Percentiles rank a stretch among this genome's conserved stretches.
phyloP scores from a whole-genome alignment of 2,888 invertebrate species.

The Spodoptera picta region DNA sequence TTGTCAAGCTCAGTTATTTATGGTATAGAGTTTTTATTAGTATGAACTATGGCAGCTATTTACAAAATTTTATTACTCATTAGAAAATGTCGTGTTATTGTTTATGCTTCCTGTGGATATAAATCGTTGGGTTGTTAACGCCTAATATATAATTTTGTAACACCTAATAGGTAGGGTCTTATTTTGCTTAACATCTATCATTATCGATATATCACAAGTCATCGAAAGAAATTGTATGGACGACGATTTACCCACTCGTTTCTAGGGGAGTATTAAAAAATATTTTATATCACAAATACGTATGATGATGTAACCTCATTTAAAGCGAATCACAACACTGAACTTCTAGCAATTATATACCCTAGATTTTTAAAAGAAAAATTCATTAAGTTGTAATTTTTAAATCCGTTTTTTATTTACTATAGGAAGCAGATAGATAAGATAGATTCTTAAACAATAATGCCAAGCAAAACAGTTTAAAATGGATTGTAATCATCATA shows the following conservation, averaged over 20 bases:
- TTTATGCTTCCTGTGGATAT: conserved; percentile 74
- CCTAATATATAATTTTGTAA: conserved; percentile 29
- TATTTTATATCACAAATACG: conserved; percentile 12
- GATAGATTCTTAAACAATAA: conserved; percentile 49
- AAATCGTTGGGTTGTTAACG: conserved; percentile 43
- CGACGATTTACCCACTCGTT: conserved; percentile 60
- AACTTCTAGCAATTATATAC: too few species aligned
- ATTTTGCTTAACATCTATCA: conserved; percentile 17
- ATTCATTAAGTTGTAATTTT: conserved; percentile 25
- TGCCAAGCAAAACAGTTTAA: conserved; percentile 63
- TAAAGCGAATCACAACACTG: too few species aligned
- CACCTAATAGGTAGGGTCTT: conserved; percentile 10
- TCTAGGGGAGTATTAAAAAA: conserved; percentile 46
- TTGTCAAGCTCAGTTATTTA: conserved; percentile 85
- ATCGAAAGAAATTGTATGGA: conserved; percentile 75
- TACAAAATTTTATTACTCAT: conserved; percentile 75
- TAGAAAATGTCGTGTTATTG: conserved; percentile 68
- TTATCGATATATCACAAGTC: conserved; percentile 68
- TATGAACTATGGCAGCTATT: conserved; percentile 76
- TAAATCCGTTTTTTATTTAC: conserved; percentile 37
- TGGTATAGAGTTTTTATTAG: conserved; percentile 69
- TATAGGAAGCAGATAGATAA: conserved; percentile 48
- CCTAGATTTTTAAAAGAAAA: neutral
- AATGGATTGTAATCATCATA: conserved; percentile 74
- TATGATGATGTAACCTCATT: conserved; percentile 23